Conservation (phyloP, 2,888 invertebrate genomes). For the Dryomyza anilis region DNA sequence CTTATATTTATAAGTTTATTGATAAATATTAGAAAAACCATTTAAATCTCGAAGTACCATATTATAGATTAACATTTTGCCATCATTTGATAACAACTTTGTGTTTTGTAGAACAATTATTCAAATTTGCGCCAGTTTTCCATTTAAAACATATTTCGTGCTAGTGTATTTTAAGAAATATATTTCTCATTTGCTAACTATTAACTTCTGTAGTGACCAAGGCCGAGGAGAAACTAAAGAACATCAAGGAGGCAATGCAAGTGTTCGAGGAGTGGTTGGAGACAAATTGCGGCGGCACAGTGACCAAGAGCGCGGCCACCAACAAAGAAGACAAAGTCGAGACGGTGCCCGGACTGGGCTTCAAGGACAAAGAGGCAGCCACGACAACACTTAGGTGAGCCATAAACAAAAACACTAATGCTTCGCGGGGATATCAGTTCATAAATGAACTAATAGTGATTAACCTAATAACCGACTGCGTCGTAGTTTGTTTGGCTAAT, state of each 20-base stretch:
- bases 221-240: slow-evolving; percentile 72
- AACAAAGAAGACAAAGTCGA: slow-evolving; percentile 66
- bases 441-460: not conserved
- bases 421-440: not conserved
- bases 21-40: too few species aligned
- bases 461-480: not conserved
- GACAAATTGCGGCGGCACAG: slow-evolving; percentile 61
- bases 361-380: slow-evolving; percentile 79
- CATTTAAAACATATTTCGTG: not conserved
- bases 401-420: slow-evolving; percentile 8
- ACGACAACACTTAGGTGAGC: slow-evolving; percentile 68
- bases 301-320: slow-evolving; percentile 61
- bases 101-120: too few species aligned
- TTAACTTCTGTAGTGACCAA: slow-evolving; percentile 67
- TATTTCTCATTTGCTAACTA: not conserved
- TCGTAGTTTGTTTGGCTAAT: not conserved
- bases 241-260: slow-evolving; percentile 71
- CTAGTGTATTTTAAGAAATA: slow-evolving; percentile 8
- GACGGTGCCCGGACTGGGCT: slow-evolving; percentile 75
- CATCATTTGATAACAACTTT: too few species aligned
- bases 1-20: too few species aligned
- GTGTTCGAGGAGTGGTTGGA: slow-evolving; percentile 73
- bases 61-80: too few species aligned
- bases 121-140: not conserved
- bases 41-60: too few species aligned